Conservation (phyloP, 2,113 vertebrate genomes). For the Etheostoma spectabile region DNA sequence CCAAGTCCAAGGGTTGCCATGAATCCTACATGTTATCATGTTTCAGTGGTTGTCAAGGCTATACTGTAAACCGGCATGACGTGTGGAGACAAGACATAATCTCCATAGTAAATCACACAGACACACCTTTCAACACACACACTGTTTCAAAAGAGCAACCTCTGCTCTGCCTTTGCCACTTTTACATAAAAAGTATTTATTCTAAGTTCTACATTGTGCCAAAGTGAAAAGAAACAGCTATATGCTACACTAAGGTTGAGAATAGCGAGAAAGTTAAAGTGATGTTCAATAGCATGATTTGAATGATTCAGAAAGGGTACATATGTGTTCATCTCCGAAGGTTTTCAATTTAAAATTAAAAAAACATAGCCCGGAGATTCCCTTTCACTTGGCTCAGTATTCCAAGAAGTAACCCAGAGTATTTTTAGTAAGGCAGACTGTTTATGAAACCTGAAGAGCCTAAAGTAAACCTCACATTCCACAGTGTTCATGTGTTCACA, state of each 20-base stretch:
- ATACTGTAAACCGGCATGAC: not conserved
- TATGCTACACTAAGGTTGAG: not conserved
- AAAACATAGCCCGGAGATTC: too few species aligned
- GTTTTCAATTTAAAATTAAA: not conserved
- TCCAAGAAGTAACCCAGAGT: not conserved
- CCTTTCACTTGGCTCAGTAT: too few species aligned
- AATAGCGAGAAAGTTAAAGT: too few species aligned
- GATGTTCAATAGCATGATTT: not conserved
- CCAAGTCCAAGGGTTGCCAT: conserved; percentile 22
- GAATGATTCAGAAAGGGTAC: not conserved
- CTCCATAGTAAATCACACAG: conserved; percentile 29
- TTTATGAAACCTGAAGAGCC: conserved; percentile 1
- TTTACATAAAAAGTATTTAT: not conserved
- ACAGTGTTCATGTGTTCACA: not conserved
- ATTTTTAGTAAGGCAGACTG: not conserved
- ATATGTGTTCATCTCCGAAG: not conserved
- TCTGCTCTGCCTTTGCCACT: not conserved
- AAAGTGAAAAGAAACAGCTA: not conserved
- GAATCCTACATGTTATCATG: conserved; percentile 49
- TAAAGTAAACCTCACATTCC: not conserved
- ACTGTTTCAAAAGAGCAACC: not conserved
- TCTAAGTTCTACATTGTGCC: not conserved
- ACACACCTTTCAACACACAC: conserved; percentile 43
- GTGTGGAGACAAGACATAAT: conserved; percentile 30
- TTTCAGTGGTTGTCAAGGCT: conserved; percentile 12